Evolutionary conservation across 2,113 vertebrate genomes (phyloP), one percentile per base, ranked within the genome.

Genomic region (Phalacrocorax brasilianus): DNA sequence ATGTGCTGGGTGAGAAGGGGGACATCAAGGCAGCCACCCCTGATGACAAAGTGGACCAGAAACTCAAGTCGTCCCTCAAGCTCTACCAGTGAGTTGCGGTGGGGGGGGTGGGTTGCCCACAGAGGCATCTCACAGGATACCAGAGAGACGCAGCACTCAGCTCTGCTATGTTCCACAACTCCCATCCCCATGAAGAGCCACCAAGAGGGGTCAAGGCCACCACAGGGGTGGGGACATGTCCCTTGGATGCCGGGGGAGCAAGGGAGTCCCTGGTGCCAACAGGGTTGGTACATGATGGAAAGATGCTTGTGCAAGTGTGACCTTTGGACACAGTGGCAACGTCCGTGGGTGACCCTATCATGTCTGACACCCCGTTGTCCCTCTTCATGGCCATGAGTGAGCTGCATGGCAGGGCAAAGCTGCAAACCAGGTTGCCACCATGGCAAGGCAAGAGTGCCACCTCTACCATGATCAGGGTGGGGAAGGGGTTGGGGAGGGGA

Each of bases 31-130:
- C 98, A 0, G 96, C 98, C 4, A 96, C 98, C 26, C 40, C 97
- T 1, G 99, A 99, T 79, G n/a, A 98, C 0, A 96, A 97, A 89
- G 98, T 99, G 62, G 98, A 99, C 42, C 92, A 98, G 2, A 97
- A 88, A 1, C 76, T 98, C 74, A 98, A 98, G 59, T 97, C 97
- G 1, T 68, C 96, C 53, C 97, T 99, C 89, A 99, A 99, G 93
- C 97, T 99, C 58, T 99, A 98, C 95, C 98, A 98, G 99, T 99
- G 95, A 98, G 99, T 96, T 42, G 11, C 33, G 38, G 38, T 5
- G 38, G 38, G 38, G 38, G 38, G 8, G 8, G 5, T 21, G 56
- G 66, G 50, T 32, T 5, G 1, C 7, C 12, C 3, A 2, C 0
- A 1, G 30, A 28, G 11, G 4, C 23, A 38, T 65, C 59, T 79